Percentiles rank a stretch among this genome's conserved stretches.
These are phyloP conservation scores for Drosophila colorata DNA, from an alignment of 2,888 invertebrate species.

Conservation along the genomic window DNA sequence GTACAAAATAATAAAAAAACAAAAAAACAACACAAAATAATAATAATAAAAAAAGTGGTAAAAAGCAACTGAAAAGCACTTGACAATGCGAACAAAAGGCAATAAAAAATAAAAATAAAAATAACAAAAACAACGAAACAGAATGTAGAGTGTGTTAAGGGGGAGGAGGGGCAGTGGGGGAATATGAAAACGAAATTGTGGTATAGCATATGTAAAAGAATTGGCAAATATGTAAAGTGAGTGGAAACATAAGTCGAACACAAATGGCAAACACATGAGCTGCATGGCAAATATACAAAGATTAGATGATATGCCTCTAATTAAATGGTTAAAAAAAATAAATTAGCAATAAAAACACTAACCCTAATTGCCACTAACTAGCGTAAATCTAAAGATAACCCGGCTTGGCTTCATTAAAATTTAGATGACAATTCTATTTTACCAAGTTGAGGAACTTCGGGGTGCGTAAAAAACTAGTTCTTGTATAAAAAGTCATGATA, in stretches of 20 bases:
- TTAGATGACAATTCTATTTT: too few relatives aligned
- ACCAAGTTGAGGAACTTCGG: too few relatives aligned
- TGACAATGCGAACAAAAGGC: constrained; percentile 57
- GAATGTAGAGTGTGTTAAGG: background rate
- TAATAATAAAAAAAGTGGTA: constrained; percentile 42
- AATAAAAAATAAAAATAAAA: constrained; percentile 33
- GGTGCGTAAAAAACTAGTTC: too few relatives aligned
- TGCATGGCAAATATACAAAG: constrained; percentile 34
- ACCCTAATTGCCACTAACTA: background rate
- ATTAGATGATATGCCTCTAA: background rate
- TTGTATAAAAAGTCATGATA: too few relatives aligned
- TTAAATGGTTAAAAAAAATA: background rate
- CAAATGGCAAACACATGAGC: constrained; percentile 25
- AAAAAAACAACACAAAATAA: constrained; percentile 22
- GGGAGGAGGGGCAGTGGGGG: background rate
- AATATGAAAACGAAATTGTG: background rate
- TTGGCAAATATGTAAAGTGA: constrained; percentile 10
- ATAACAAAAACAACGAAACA: constrained; percentile 3
- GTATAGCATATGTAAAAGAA: background rate
- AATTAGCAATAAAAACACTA: background rate
- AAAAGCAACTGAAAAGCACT: constrained; percentile 57
- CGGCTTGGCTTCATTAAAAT: too few relatives aligned
- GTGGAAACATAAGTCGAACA: constrained; percentile 32
- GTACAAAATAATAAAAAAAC: constrained; percentile 9
- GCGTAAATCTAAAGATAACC: background rate